These are phyloP conservation scores for Trichoplusia ni DNA, from an alignment of 1,140 invertebrate genomes.

Conservation along the genomic window DNA sequence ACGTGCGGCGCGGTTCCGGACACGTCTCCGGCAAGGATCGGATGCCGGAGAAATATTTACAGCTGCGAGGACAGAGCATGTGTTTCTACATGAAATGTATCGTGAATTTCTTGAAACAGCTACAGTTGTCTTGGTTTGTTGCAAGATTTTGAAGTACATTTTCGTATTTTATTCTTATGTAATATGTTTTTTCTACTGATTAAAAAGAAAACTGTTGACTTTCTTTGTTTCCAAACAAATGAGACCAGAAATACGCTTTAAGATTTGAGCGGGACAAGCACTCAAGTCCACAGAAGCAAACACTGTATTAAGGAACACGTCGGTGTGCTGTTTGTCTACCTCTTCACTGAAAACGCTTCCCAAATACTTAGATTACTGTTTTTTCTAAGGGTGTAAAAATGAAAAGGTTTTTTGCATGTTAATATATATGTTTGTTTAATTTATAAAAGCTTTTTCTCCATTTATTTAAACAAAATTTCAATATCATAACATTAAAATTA, in stretches of 20 bases:
- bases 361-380: background rate
- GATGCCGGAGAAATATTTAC: slow-evolving; percentile 1
- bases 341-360: background rate
- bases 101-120: background rate
- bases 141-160: no score
- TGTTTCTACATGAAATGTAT: background rate
- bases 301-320: background rate
- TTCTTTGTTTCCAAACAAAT: no score
- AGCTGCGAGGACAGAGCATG: background rate
- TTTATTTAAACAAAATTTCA: no score
- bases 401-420: background rate
- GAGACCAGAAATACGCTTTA: no score
- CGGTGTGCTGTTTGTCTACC: background rate
- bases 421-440: no score
- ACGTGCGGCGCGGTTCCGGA: background rate
- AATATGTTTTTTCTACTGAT: no score
- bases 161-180: no score
- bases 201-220: no score
- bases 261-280: background rate
- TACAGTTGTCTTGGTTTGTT: no score
- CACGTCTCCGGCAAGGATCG: background rate
- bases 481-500: no score
- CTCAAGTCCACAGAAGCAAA: background rate
- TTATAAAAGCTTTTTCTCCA: no score
- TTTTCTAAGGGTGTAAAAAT: background rate